Evolutionary conservation across 2,113 vertebrate genomes (phyloP).

Genomic region (Pteropus alecto): DNA sequence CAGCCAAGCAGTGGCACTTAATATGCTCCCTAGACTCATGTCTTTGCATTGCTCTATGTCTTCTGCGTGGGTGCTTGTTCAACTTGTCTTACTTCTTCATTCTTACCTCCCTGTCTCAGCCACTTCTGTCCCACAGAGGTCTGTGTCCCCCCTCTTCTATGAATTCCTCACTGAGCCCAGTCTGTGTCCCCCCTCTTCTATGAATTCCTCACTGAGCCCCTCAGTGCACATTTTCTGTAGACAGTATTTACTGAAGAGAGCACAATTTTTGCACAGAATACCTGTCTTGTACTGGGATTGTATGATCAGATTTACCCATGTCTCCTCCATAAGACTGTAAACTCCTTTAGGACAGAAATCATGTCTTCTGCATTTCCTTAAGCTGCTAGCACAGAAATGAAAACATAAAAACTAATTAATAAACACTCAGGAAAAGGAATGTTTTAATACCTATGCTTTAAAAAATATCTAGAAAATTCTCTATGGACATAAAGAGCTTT

Average conservation of each 20-base stretch:
- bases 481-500: constrained; percentile 42
- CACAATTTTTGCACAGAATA: background rate
- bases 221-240: background rate
- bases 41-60: background rate
- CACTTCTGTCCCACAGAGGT: background rate
- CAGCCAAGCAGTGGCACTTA: background rate
- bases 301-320: background rate
- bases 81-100: background rate
- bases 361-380: background rate
- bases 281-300: background rate
- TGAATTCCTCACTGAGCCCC: background rate
- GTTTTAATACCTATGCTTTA: background rate
- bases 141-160: background rate
- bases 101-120: background rate
- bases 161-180: background rate
- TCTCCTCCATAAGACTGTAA: background rate
- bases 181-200: background rate
- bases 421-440: background rate
- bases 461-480: constrained; percentile 22
- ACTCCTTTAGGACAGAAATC: background rate
- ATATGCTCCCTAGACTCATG: background rate
- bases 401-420: constrained; percentile 41
- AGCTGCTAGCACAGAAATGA: background rate
- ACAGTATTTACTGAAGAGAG: background rate
- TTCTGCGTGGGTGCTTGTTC: background rate